Evolutionary conservation across 2,113 vertebrate species (phyloP), one percentile per base, ranked within the genome.

Genomic region (Indicator indicator): DNA sequence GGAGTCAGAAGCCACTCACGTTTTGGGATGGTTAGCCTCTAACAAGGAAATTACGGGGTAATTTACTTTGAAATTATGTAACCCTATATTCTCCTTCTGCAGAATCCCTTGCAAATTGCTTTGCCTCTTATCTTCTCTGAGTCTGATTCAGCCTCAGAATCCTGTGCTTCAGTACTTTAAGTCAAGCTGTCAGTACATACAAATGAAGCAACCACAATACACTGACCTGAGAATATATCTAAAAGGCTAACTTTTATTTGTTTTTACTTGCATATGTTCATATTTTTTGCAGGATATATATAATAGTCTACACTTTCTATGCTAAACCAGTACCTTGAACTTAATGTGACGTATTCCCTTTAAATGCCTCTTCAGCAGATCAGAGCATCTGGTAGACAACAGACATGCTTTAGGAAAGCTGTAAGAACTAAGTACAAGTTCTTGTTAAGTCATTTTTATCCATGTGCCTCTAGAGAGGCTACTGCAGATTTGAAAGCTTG

Each of bases 171-270:
- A 56, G 27, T 50, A 54, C 5, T 27, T 9, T 64, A 36, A 65
- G 20, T 58, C 2, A 5, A 32, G 24, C 8, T 33, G 44, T 28
- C 0, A 2, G n/a, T 38, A 36, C 5, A 33, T 0, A 0, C 36
- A 90, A 73, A 67, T 33, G 59, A 56, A 14, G 16, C 40, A 71
- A 56, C 7, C 55, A 72, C 54, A 92, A 65, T 38, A 62, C 6
- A 83, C 3, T 3, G 1, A 40, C 74, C 11, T 72, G 7, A 87
- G 52, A 71, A 86, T 64, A 12, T n/a, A 16, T 15, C 28, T 50
- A 36, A 86, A 88, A 85, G 16, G 32, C 27, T 64, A 79, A 36
- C 4, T 58, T 71, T 26, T 59, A 8, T 12, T 70, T 46, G 12
- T 2, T 95, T 83, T 81, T 64, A 72, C n/a, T 83, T 19, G 6